Percentiles rank a stretch among this genome's conserved stretches.
Conservation (phyloP, 2,888 invertebrate genomes). For the Rhaphigaster nebulosa region DNA sequence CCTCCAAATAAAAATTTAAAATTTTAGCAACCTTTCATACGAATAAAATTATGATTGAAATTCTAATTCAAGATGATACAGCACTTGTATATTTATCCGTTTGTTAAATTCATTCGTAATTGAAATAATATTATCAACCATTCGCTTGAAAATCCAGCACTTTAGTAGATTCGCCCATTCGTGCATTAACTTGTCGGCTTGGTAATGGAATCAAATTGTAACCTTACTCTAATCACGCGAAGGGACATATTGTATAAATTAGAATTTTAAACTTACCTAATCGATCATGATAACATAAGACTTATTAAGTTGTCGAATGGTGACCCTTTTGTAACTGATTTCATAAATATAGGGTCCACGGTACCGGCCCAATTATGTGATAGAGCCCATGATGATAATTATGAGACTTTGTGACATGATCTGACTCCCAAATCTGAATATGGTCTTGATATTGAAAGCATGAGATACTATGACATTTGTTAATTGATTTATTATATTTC, state of each 20-base stretch:
- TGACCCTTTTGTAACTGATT: background rate
- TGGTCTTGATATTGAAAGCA: background rate
- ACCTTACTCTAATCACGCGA: background rate
- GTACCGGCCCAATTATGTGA: background rate
- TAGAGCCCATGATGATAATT: background rate
- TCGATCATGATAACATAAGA: background rate
- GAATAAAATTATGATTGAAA: too few relatives aligned
- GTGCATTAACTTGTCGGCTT: background rate
- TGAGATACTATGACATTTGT: too few relatives aligned
- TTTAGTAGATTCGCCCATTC: background rate
- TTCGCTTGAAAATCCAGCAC: background rate
- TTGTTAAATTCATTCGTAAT: background rate
- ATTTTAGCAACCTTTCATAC: too few relatives aligned
- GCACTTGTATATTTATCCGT: too few relatives aligned
- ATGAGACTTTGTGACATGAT: background rate
- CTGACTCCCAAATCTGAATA: background rate
- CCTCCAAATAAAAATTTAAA: too few relatives aligned
- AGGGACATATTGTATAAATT: slow-evolving; percentile 30
- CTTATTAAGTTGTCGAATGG: slow-evolving; percentile 1
- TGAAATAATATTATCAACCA: background rate
- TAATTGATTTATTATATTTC: too few relatives aligned
- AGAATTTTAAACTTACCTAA: background rate
- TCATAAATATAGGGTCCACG: background rate
- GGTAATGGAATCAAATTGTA: background rate
- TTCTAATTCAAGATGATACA: too few relatives aligned